Base-by-base conservation (phyloP, 2,113 vertebrate genomes). In the Oenanthe oenanthe region DNA sequence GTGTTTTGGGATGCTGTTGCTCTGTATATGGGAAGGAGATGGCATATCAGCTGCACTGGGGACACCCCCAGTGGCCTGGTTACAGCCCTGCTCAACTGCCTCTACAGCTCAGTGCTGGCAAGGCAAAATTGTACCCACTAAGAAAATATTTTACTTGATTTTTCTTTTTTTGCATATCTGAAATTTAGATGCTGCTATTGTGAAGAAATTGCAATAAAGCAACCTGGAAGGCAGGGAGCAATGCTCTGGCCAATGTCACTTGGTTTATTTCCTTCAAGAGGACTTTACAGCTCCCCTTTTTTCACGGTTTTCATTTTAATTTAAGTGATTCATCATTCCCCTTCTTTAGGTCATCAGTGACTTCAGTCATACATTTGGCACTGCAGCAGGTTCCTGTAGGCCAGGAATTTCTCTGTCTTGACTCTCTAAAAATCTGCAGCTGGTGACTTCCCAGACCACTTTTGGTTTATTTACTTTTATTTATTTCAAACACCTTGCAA, bases 401-500 rank as follows among this genome's bases (percentile, higher is more conserved):
- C 43, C 40, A 50, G 38, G 36, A 90, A 32, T 63, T 89, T 88
- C 51, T 78, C 5, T 9, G 19, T 61, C 18, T 54, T 66, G 47
- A 56, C 45, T 18, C 22, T 82, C 68, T 67, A 43, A 90, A 94
- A 86, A 85, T 88, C 34, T 63, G 11, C 22, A 62, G 36, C 11
- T 63, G 28, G 28, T 3, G 1, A 8, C 19, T 79, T 91, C 48
- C 48, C 45, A 74, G 14, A 42, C 79, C 40, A 53, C 71, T 87
- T 57, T 18, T 6, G n/a, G 26, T 95, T 68, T 22, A 32, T 71
- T 75, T 88, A 14, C 62, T 80, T 70, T 43, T 73, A 40, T 73
- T 92, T 65, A 36, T 93, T 93, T 91, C 57, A 82, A 77, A 53
- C 34, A 73, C 38, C 54, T 93, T 95, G 58, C 51, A 85, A 90